phyloP scores from a whole-genome alignment of 2,113 vertebrate species.

The Rhinolophus sinicus region DNA sequence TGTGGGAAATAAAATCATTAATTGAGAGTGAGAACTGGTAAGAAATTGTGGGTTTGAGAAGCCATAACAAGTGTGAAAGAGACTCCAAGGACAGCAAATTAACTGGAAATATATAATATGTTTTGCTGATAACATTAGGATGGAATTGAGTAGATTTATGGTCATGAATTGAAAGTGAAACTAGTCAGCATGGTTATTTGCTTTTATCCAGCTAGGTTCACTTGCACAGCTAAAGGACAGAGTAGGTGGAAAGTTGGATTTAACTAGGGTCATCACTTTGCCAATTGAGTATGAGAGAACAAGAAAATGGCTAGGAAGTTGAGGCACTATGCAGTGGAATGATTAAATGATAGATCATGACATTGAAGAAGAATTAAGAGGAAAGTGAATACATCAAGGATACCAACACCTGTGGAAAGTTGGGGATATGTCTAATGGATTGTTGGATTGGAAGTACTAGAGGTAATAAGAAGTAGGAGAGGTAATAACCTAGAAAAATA shows the following conservation, averaged over 20 bases:
- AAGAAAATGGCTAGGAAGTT: background rate
- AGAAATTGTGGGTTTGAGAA: background rate
- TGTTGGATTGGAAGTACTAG: background rate
- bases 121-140: background rate
- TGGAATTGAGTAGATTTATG: background rate
- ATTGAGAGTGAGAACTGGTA: background rate
- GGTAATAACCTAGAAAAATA: background rate
- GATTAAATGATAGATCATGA: background rate
- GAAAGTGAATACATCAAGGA: background rate
- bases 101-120: background rate
- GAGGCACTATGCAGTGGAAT: accelerated
- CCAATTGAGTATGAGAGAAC: background rate
- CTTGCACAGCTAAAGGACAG: background rate
- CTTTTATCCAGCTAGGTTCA: background rate
- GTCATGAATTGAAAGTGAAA: background rate
- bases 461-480: background rate
- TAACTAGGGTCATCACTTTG: background rate
- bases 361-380: background rate
- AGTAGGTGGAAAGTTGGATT: background rate
- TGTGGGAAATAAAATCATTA: background rate
- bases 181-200: background rate
- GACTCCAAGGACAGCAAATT: background rate
- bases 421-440: background rate
- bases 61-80: background rate
- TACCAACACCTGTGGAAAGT: background rate